phyloP scores from a whole-genome alignment of 2,888 invertebrate species.

The Kuschelorhynchus macadamiae region DNA sequence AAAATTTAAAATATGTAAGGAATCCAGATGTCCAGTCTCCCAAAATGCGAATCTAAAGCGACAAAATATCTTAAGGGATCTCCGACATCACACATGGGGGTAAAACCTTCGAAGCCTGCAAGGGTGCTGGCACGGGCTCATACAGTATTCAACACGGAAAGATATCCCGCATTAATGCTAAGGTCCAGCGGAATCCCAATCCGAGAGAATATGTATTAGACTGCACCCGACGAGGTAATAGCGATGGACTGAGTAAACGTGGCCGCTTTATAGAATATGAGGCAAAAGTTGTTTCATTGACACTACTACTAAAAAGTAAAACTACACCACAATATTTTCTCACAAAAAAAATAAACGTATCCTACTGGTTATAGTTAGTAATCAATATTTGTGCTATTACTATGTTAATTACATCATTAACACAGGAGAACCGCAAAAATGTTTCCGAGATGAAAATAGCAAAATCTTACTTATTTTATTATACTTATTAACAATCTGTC shows the following conservation, averaged over 20 bases:
- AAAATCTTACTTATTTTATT: too few relatives aligned
- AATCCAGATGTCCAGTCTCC: conserved; percentile 3
- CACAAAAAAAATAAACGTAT: too few relatives aligned
- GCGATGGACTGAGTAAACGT: not conserved
- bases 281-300: too few relatives aligned
- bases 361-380: not conserved
- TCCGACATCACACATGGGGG: conserved; percentile 27
- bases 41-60: conserved; percentile 28
- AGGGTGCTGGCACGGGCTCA: conserved; percentile 55
- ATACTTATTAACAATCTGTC: too few relatives aligned
- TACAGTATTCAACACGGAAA: conserved; percentile 64
- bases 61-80: conserved; percentile 29
- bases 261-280: too few relatives aligned
- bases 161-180: conserved; percentile 63
- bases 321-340: too few relatives aligned
- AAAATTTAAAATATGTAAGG: not conserved
- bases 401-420: not conserved
- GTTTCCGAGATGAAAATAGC: too few relatives aligned
- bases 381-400: not conserved
- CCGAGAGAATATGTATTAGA: conserved; percentile 63
- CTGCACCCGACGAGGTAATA: conserved; percentile 46
- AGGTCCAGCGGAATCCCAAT: conserved; percentile 58
- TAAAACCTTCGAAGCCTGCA: conserved; percentile 18
- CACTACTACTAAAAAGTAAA: too few relatives aligned
- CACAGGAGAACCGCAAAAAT: not conserved